Conservation (phyloP, 1,140 invertebrate species). For the Physella acuta region DNA sequence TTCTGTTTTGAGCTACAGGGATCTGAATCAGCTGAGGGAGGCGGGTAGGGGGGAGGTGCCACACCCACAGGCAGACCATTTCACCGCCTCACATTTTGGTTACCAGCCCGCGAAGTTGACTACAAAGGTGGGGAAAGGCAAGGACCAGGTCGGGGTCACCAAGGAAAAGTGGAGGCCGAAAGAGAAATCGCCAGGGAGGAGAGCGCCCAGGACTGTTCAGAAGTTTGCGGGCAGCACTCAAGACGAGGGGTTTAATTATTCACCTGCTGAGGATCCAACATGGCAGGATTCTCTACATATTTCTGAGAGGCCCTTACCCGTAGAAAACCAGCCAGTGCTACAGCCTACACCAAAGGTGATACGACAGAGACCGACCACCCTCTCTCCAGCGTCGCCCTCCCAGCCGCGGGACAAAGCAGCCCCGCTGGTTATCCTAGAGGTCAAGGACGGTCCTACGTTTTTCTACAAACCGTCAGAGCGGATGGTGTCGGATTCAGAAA, state of each 20-base stretch:
- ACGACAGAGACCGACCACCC: neutral
- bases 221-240: neutral
- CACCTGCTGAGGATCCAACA: no score
- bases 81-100: no score
- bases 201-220: neutral
- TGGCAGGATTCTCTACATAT: no score
- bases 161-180: neutral
- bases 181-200: neutral
- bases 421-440: slow-evolving; percentile 9
- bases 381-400: neutral
- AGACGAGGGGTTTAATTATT: neutral
- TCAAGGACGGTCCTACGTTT: slow-evolving; percentile 17
- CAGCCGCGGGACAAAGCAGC: slow-evolving; percentile 1
- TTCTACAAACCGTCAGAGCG: slow-evolving; percentile 10
- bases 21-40: neutral
- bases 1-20: neutral
- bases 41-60: neutral
- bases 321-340: neutral
- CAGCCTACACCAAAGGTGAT: neutral
- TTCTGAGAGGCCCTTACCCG: neutral
- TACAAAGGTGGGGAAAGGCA: neutral
- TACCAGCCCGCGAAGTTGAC: neutral
- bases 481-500: slow-evolving; percentile 7
- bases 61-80: neutral
- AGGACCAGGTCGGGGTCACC: neutral